Evolutionary conservation across 2,888 invertebrate genomes (phyloP), one percentile per base, ranked within the genome.

Genomic region (Drosophila fulvimacula): DNA sequence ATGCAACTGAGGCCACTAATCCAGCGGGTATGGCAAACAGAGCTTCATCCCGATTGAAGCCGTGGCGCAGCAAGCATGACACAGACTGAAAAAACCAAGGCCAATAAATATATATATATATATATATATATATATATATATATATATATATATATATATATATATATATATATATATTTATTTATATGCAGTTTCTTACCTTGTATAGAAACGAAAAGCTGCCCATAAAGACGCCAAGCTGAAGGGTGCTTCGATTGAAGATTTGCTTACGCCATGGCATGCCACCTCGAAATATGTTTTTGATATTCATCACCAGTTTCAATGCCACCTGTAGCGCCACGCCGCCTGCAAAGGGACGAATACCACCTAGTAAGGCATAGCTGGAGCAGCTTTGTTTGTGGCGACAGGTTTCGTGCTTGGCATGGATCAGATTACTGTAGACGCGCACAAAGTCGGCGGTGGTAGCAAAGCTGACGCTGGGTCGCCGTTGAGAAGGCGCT

Each of bases 21-120:
- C 96, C 96, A 7, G 96, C 95, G 39, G 96, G 94, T 78, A 96
- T 91, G 0, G 96, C 96, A 91, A 95, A 94, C 15, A 93, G 82
- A 11, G 94, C 92, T 63, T 94, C 94, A 90, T 96, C 96, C 80
- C 93, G 93, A 32, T 94, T 94, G 13, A 93, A 93, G 1, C 93
- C 73, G 92, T 95, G 94, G 62, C 97, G 94, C 57, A 96, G 90
- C 32, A 93, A 79, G 91, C 97, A 97, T 48, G 95, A 95, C 13
- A 94, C 91, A 44, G 94, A 93, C 96, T 96, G 88, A 4, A 84
- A 10, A 15, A 15, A 24, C 15, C 10, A 10, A 46, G n/a, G 2
- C 5, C 5, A 27, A 17, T 30, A 9, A n/a, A n/a, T 13, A 9
- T 46, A 5, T n/a, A n/a, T 10, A 44, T 24, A 4, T 5, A 15